Percentiles rank a stretch among this genome's conserved stretches.
phyloP scores from a whole-genome alignment of 2,797 vertebrate species.

The Ctenosaura bakeri region DNA sequence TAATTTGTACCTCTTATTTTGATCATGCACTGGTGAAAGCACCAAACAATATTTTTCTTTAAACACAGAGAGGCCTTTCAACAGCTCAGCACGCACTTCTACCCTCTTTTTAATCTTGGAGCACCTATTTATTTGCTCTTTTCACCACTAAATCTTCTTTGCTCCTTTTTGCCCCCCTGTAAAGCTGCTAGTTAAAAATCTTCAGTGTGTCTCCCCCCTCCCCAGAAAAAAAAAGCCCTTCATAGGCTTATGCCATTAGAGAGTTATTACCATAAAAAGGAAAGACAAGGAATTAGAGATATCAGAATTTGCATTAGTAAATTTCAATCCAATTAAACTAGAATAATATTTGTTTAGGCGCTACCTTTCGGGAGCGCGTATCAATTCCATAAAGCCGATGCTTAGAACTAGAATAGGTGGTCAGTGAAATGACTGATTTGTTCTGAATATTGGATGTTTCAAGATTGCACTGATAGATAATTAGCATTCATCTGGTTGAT shows the following conservation, averaged over 20 bases:
- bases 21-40: conserved; percentile 90
- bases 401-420: conserved; percentile 72
- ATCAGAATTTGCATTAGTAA: conserved; percentile 85
- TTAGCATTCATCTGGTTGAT: conserved; percentile 65
- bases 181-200: conserved; percentile 88
- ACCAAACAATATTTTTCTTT: conserved; percentile 90
- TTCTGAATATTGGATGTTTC: conserved; percentile 67
- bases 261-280: conserved; percentile 86
- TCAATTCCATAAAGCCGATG: conserved; percentile 72
- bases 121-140: conserved; percentile 98
- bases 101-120: conserved; percentile 94
- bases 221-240: conserved; percentile 66
- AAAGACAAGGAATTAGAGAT: conserved; percentile 78
- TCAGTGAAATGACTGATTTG: conserved; percentile 68
- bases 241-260: conserved; percentile 89
- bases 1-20: conserved; percentile 92
- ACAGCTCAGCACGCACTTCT: conserved; percentile 89
- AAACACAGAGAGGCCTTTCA: conserved; percentile 89
- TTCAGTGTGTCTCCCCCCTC: conserved; percentile 70
- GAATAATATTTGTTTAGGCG: conserved; percentile 83
- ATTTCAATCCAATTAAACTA: conserved; percentile 84
- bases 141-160: conserved; percentile 92
- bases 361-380: conserved; percentile 71
- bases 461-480: conserved; percentile 64
- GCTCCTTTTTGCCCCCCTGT: conserved; percentile 87